Base-by-base conservation (phyloP, 2,113 vertebrate species). In the Gadus chalcogrammus region DNA sequence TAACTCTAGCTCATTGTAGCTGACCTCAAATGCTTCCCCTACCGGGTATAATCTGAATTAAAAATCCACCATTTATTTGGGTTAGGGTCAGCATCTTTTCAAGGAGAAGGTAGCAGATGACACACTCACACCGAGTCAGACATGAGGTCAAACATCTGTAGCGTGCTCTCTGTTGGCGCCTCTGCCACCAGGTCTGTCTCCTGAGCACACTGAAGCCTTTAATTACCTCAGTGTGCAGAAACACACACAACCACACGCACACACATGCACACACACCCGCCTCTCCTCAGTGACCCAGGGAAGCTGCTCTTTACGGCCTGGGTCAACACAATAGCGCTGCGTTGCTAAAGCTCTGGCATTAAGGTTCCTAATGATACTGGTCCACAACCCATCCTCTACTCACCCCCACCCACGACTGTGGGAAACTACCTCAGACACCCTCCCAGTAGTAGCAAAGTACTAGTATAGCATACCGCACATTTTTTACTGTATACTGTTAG, bases 141-240 rank as follows among this genome's bases (percentile, higher is more conserved):
- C 73, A 73, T 63, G 12, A 35, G 63, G 64, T 81, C 42, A 78
- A 61, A 63, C 66, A 65, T 62, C 66, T 68, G 64, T 61, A 71
- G 53, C 31, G 3, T 65, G 66, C 67, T 71, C 53, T 59, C 58
- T 64, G 65, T 31, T 55, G 28, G 42, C 31, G 63, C 62, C 64
- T 74, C 61, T 73, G 69, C 42, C 56, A 53, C 22, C 79, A 15
- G 3, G 64, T 67, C 70, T 65, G 69, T 75, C 65, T 72, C 72
- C 65, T 66, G 31, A 69, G 56, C 67, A 27, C 48, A 74, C 15
- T 62, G 22, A 27, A 81, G 76, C 84, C 85, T 86, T 79, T 84
- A 85, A 91, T 89, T 83, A 88, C 31, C 28, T 62, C 66, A 15
- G 75, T 63, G 70, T 61, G 60, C 72, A 78, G 71, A 65, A 74